Evolutionary conservation across 2,888 invertebrate genomes (phyloP), one percentile per base, ranked within the genome.

Genomic region (Oasisia sp.): DNA sequence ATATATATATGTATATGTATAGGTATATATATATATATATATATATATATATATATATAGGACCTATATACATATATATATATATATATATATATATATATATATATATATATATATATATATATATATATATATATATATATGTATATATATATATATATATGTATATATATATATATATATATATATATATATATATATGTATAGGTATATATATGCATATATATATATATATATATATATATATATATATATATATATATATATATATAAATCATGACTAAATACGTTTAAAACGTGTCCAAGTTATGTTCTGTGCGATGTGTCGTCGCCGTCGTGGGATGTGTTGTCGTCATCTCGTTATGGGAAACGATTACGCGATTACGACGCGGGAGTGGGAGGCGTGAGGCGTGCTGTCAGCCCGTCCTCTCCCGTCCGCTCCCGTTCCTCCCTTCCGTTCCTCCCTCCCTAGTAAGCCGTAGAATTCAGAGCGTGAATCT

Each of bases 381-480:
- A 3, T 27, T 27, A 27, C 5, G 19, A 27, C 74, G 27, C n/a
- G 19, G 27, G 74, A n/a, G 74, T 74, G 74, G n/a, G 74, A 74
- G 74, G 74, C 74, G 74, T 74, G 27, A 27, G 27, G 19, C 74
- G 27, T 27, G 74, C 74, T 74, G 74, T 19, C 27, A 0, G 19
- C 74, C n/a, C 74, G 74, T 74, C 74, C 74, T 27, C 74, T 74
- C 27, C 74, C 74, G 74, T 74, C 74, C 74, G 74, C 74, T 74
- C 27, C 74, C 74, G 38, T 38, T 4, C 38, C 38, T 38, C 38
- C 38, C 38, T 38, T n/a, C n/a, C n/a, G n/a, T n/a, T n/a, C n/a
- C n/a, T n/a, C 38, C 38, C 38, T 38, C 38, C 38, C 38, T 38
- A 4, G 38, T 1, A 38, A 38, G 38, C 38, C 27, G 74, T 27